Base-by-base conservation (phyloP, 2,888 invertebrate species). In the Andrena haemorrhoa region DNA sequence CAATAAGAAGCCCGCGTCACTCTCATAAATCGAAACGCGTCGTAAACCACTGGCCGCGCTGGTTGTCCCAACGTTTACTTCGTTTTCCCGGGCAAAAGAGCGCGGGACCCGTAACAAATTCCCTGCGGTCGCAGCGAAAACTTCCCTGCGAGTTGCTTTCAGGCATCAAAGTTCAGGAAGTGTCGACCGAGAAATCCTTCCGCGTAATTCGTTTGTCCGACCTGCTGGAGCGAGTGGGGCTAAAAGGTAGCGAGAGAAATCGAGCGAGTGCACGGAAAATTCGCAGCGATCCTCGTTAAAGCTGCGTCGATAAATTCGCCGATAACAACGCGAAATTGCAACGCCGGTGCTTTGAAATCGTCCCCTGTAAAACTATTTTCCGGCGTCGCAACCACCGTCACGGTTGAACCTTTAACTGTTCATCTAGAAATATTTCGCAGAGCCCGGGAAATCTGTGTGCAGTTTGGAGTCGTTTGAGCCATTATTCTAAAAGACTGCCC, bases 151-250 rank as follows among this genome's bases (percentile, higher is more conserved):
- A 63, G 82, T 70, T 61, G 20, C 47, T 77, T 53, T 41, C 61
- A 63, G 75, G 77, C 70, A 83, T 82, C 73, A 66, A 64, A 82
- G 70, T 77, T 82, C 70, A 74, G 51, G 61, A 78, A 82, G 74
- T 56, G 70, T 68, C 81, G 66, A 12, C 2, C 51, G 56, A 26
- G 66, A 77, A 71, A 60, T 70, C 70, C 61, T 75, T 76, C 58
- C 76, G 68, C 53, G 77, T 73, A 70, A 76, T 82, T 72, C 82
- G 82, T 76, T 76, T 58, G 75, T 75, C 75, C 49, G 49, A 66
- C 60, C 41, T 41, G 53, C 49, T 23, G 20, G 10, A 26, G 20
- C 35, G 61, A 60, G 60, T 53, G 16, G 29, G 41, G 6, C 8
- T 20, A 56, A 56, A 56, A 26, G 20, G 10, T 23, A 23, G 56